A percentile compares a stretch with the other conserved stretches of the same genome.
Conservation (phyloP, 2,797 vertebrate species). For the Siniperca undulata region DNA sequence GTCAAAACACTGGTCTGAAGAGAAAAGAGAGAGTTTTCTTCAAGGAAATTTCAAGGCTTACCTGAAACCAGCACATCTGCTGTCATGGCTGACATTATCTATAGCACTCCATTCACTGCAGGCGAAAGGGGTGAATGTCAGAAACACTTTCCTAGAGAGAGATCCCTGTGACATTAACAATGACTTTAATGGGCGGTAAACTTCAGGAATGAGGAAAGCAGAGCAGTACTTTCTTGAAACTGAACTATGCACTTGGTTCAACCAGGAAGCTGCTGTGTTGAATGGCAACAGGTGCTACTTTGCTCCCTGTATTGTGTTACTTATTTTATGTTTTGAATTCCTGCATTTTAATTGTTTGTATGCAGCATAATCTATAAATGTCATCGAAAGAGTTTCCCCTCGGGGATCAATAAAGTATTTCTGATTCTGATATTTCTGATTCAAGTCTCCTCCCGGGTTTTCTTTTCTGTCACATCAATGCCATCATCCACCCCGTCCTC, state of each 20-base stretch:
- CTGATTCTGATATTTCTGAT: background rate
- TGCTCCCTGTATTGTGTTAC: constrained; percentile 14
- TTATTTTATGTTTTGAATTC: constrained; percentile 45
- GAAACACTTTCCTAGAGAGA: constrained; percentile 37
- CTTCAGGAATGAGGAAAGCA: constrained; percentile 48
- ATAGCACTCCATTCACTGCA: constrained; percentile 14
- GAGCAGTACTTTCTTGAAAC: constrained; percentile 21
- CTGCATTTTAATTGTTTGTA: constrained; percentile 42
- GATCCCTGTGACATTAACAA: constrained; percentile 49
- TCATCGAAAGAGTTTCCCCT: constrained; percentile 2
- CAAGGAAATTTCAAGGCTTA: constrained; percentile 8
- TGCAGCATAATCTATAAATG: constrained; percentile 35
- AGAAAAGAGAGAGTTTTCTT: constrained; percentile 16
- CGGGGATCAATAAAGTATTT: no score
- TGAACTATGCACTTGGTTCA: constrained; percentile 20
- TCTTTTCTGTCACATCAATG: constrained; percentile 37
- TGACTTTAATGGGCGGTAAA: constrained; percentile 56
- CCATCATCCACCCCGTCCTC: constrained; percentile 40
- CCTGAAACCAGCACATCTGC: constrained; percentile 44
- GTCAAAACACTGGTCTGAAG: constrained; percentile 24
- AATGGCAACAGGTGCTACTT: constrained; percentile 49
- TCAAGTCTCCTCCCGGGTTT: constrained; percentile 11
- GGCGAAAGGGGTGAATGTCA: constrained; percentile 46
- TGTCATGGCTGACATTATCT: constrained; percentile 51
- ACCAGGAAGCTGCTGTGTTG: constrained; percentile 41